phyloP scores from a whole-genome alignment of 2,888 invertebrate genomes.

The Sarcophaga subvicina region DNA sequence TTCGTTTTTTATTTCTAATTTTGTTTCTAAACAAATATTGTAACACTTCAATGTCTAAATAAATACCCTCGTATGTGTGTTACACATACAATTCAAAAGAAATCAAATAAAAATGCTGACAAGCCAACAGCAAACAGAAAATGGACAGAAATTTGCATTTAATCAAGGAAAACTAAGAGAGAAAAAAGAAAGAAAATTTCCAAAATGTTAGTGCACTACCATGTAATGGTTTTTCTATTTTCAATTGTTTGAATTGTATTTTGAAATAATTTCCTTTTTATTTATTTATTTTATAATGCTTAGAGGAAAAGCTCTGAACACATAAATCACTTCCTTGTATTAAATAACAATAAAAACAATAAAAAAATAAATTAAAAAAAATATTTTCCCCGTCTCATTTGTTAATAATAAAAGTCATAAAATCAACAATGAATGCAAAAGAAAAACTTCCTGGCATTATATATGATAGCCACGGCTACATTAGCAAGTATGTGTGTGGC shows the following conservation, averaged over 20 bases:
- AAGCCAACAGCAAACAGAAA: background rate
- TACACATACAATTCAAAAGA: slow-evolving; percentile 6
- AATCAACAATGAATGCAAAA: slow-evolving; percentile 27
- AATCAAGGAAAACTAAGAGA: slow-evolving; percentile 43
- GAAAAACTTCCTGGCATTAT: slow-evolving; percentile 56
- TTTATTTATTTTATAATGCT: slow-evolving; percentile 2
- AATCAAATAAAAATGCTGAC: slow-evolving; percentile 40
- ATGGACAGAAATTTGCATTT: slow-evolving; percentile 49
- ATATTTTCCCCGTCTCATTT: background rate
- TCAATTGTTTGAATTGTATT: slow-evolving; percentile 21
- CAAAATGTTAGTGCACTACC: too few relatives aligned
- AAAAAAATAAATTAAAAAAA: background rate
- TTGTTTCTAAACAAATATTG: slow-evolving; percentile 32
- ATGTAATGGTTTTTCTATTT: slow-evolving; percentile 53
- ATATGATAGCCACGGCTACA: background rate
- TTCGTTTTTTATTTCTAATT: background rate
- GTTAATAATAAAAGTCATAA: slow-evolving; percentile 45
- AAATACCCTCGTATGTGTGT: background rate
- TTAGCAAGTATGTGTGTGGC: slow-evolving; percentile 9
- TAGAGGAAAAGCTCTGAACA: background rate
- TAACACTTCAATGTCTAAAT: background rate
- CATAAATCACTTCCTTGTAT: slow-evolving; percentile 55
- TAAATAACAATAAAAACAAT: slow-evolving; percentile 35
- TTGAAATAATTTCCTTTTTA: slow-evolving; percentile 57
- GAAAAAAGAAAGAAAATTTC: background rate